A percentile compares a stretch with the other conserved stretches of the same genome.
These are phyloP conservation scores for Eleginops maclovinus DNA, from an alignment of 2,113 vertebrate genomes.

Conservation along the genomic window DNA sequence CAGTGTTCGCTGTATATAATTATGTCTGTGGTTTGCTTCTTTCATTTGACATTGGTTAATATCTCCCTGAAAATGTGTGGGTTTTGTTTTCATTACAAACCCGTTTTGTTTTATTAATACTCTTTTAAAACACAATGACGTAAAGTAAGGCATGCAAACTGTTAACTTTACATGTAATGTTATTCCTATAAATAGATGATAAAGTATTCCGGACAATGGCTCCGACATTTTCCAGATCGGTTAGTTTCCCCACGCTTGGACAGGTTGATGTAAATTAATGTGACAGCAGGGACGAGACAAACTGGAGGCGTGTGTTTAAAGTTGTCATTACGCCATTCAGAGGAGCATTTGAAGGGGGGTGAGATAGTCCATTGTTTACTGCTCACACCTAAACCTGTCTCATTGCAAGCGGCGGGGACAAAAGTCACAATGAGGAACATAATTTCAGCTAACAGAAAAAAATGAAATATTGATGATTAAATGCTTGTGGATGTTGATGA, in stretches of 20 bases:
- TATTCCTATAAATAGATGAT: conserved; percentile 17
- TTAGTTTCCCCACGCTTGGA: conserved; percentile 30
- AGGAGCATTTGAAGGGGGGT: conserved; percentile 54
- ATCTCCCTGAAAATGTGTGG: neutral
- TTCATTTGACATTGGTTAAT: neutral
- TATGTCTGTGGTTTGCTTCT: neutral
- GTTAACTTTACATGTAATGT: neutral
- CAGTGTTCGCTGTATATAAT: neutral
- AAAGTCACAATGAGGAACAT: neutral
- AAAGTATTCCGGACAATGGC: conserved; percentile 25
- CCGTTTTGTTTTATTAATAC: neutral
- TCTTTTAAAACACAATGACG: neutral
- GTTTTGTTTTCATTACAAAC: neutral
- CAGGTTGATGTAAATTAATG: conserved; percentile 58
- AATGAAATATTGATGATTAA: neutral
- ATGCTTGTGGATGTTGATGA: neutral
- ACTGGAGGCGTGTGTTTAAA: conserved; percentile 59
- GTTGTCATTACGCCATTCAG: conserved; percentile 49
- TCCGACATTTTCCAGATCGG: conserved; percentile 36
- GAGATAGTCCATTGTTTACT: conserved; percentile 14
- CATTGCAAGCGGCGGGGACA: neutral
- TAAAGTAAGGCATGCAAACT: neutral
- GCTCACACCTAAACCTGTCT: conserved; percentile 18
- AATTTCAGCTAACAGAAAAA: neutral
- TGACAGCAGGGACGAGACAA: conserved; percentile 62